Conservation (phyloP, 2,888 invertebrate genomes). For the Deroplatys truncata region DNA sequence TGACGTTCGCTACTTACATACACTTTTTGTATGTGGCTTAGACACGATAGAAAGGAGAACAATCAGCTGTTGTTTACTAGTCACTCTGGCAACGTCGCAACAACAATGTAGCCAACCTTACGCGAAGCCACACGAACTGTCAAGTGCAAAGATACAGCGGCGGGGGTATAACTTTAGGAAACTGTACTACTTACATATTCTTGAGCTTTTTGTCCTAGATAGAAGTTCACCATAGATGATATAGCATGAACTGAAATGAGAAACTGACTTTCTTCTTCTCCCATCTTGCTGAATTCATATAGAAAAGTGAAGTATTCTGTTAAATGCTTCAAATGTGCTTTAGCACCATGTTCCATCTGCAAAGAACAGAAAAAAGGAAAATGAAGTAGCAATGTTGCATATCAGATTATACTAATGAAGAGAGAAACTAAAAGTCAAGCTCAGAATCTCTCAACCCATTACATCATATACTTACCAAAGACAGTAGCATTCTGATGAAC, state of each 20-base stretch:
- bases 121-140: no score
- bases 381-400: background rate
- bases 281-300: conserved; percentile 93
- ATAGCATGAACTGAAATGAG: conserved; percentile 83
- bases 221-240: conserved; percentile 86
- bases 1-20: no score
- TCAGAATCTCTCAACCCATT: background rate
- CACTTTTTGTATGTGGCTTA: no score
- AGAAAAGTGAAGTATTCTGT: conserved; percentile 90
- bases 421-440: background rate
- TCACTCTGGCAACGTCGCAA: no score
- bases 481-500: conserved; percentile 83
- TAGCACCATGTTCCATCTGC: conserved; percentile 81
- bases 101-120: no score
- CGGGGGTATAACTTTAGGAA: background rate
- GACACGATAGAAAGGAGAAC: no score
- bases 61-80: no score
- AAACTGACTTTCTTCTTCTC: conserved; percentile 88
- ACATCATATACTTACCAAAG: conserved; percentile 57
- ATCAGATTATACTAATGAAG: no score
- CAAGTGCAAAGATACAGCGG: no score
- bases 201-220: conserved; percentile 76
- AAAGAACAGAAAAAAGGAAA: conserved; percentile 25
- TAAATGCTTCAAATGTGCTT: conserved; percentile 79
- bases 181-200: conserved; percentile 57